Evolutionary conservation across 2,797 vertebrate genomes (phyloP).

Genomic region (Eleutherodactylus coqui): DNA sequence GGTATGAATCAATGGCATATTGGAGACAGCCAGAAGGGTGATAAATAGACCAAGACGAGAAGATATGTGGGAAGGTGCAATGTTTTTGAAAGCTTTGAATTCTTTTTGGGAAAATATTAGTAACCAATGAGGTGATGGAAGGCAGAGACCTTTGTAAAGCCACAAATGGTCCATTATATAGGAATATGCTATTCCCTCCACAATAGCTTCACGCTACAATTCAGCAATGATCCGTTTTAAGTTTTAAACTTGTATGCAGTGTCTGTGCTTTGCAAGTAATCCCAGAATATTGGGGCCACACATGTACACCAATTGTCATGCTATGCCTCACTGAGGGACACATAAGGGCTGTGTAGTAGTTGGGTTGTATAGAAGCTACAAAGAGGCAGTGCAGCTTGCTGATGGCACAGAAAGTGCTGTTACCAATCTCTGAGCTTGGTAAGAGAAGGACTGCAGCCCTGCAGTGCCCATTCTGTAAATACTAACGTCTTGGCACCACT

Average conservation of each 20-base stretch:
- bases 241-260: slow-evolving; percentile 11
- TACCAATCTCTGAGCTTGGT: not conserved
- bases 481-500: not conserved
- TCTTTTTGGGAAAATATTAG: no score
- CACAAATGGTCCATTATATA: not conserved
- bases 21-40: no score
- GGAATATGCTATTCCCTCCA: not conserved
- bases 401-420: slow-evolving; percentile 2
- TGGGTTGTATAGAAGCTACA: slow-evolving; percentile 5
- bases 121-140: no score
- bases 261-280: not conserved
- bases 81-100: no score
- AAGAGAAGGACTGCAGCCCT: not conserved
- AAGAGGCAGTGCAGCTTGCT: not conserved
- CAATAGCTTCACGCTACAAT: not conserved
- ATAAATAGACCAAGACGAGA: no score
- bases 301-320: not conserved
- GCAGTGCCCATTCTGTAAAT: not conserved
- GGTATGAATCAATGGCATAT: no score
- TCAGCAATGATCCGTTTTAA: not conserved
- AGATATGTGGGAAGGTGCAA: no score
- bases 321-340: slow-evolving; percentile 3
- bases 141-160: no score
- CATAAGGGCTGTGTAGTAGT: not conserved
- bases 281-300: not conserved